These are phyloP conservation scores for Corynorhinus townsendii DNA, from an alignment of 2,113 vertebrate genomes.

Conservation along the genomic window DNA sequence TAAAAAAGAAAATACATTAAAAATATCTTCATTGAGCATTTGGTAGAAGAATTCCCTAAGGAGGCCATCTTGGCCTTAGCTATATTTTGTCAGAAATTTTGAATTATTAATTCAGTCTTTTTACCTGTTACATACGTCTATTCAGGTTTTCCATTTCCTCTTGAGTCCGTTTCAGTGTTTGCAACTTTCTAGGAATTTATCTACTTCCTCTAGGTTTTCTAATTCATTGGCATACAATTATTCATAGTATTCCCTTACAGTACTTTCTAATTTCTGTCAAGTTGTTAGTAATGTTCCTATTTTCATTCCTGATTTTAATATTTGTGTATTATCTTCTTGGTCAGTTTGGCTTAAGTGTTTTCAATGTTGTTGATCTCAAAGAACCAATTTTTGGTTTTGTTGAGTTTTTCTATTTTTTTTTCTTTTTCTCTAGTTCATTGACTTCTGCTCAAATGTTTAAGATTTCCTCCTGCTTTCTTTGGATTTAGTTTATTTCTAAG, in stretches of 20 bases:
- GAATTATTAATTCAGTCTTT: not conserved
- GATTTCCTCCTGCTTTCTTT: not conserved
- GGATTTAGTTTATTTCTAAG: not conserved
- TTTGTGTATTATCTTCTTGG: not conserved
- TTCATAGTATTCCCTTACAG: not conserved
- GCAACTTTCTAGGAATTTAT: not conserved
- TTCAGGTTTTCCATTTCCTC: not conserved
- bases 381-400: not conserved
- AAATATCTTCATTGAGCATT: not conserved
- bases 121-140: not conserved
- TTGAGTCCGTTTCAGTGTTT: not conserved
- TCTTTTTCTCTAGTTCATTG: not conserved
- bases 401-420: not conserved
- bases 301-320: slow-evolving; percentile 3
- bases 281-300: not conserved
- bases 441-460: not conserved
- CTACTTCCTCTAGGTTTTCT: not conserved
- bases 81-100: not conserved
- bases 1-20: too few relatives aligned
- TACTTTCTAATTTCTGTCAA: not conserved
- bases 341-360: not conserved
- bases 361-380: not conserved
- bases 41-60: not conserved
- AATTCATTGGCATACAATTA: not conserved
- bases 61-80: not conserved